Conservation (phyloP, 1,140 invertebrate species). For the Bombus confusus region DNA sequence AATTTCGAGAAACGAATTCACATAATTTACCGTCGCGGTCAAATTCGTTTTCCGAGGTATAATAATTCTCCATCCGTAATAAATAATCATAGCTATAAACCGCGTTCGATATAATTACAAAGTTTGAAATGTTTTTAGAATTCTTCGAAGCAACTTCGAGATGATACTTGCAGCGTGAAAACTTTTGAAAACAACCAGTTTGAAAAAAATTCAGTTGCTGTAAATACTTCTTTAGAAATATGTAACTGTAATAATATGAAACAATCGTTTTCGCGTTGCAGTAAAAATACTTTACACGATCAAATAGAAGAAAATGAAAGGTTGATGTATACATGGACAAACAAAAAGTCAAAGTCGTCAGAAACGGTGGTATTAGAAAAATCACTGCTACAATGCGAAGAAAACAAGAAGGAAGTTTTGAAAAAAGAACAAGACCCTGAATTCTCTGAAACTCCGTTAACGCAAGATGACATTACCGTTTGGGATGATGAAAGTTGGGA, state of each 20-base stretch:
- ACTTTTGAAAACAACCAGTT: not conserved
- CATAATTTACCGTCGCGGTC: not conserved
- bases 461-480: not conserved
- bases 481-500: not conserved
- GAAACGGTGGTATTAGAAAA: not conserved
- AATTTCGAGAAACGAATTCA: not conserved
- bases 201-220: conserved; percentile 1
- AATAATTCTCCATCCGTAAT: not conserved
- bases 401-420: not conserved
- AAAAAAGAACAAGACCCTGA: not conserved
- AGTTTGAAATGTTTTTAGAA: not conserved
- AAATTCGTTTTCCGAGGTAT: not conserved
- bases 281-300: not conserved
- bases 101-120: not conserved
- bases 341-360: not conserved
- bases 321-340: not conserved
- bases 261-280: not conserved
- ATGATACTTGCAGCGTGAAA: not conserved
- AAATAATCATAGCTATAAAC: not conserved
- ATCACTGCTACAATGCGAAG: not conserved
- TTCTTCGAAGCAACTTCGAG: not conserved
- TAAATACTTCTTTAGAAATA: conserved; percentile 18
- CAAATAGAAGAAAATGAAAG: not conserved
- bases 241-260: not conserved
- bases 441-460: too few relatives aligned